Evolutionary conservation across 2,113 vertebrate genomes (phyloP), one percentile per base, ranked within the genome.

Genomic region (Muntiacus reevesi): DNA sequence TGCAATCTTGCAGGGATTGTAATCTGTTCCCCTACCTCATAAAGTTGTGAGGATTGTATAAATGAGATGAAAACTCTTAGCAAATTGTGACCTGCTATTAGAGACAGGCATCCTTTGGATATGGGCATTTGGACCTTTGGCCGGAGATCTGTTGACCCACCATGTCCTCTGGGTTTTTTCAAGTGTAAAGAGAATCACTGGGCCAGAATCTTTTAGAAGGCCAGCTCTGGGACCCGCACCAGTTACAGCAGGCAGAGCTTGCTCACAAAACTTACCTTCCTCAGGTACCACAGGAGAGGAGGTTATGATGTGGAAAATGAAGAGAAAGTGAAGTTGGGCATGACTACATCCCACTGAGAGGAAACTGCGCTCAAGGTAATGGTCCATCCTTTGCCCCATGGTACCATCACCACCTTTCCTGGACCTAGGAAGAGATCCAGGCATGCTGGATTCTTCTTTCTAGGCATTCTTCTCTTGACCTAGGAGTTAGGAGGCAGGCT

Each of bases 291-390:
- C 97, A 99, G 99, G 97, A 99, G 99, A 97, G 99, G 99, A 97
- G 99, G 99, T 57, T 99, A 99, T 94, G 99, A 99, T 74, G 99
- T 99, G 96, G 99, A 99, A 98, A 99, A 98, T 64, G 99, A 99
- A 98, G 99, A 99, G 98, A 99, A 99, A 98, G 99, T 99, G 97
- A 99, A 99, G 98, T 98, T 99, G 98, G 99, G 99, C 97, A 98
- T 99, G 98, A 98, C 99, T 78, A 98, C 99, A 97, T 99, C 98
- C 98, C 99, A 99, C 98, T 99, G 99, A 99, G 97, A 97, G 96
- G 99, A 84, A 98, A 28, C 3, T 52, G 95, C 97, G 96, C 96
- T 95, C 54, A 0, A 98, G 99, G 98, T 99, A 98, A 99, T 82
- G 43, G 33, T 83, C 74, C 47, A 40, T 36, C 40, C 40, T 92